Evolutionary conservation across 2,797 vertebrate genomes (phyloP).

Genomic region (Premnoplex brunnescens): DNA sequence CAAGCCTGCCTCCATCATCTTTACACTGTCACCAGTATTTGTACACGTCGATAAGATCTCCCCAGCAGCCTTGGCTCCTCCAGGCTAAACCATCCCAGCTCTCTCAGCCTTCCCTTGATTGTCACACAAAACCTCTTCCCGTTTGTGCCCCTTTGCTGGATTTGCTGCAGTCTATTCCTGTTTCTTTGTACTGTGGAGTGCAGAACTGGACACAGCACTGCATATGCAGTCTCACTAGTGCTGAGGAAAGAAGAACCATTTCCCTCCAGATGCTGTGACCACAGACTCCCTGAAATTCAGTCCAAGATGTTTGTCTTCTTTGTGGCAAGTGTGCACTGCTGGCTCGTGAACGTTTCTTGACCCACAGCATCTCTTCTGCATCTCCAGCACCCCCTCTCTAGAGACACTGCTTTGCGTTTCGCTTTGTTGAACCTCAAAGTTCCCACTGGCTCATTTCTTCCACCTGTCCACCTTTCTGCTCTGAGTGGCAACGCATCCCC

Average conservation of each 20-base stretch:
- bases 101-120: not conserved
- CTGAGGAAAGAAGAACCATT: not conserved
- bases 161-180: not conserved
- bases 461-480: not conserved
- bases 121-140: not conserved
- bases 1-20: not conserved
- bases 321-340: not conserved
- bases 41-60: not conserved
- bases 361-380: not conserved
- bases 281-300: not conserved
- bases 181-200: not conserved
- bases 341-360: not conserved
- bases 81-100: not conserved
- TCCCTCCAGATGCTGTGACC: not conserved
- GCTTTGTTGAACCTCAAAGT: not conserved
- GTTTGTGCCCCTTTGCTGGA: not conserved
- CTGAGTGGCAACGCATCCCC: rapidly evolving
- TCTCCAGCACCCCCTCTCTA: rapidly evolving
- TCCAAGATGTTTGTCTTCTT: not conserved
- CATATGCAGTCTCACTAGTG: not conserved
- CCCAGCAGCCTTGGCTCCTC: not conserved
- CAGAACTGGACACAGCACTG: not conserved
- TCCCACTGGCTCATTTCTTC: not conserved
- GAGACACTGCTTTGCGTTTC: not conserved
- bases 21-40: not conserved